These are phyloP conservation scores for Jaculus jaculus DNA, from an alignment of 2,113 vertebrate genomes.

Conservation along the genomic window DNA sequence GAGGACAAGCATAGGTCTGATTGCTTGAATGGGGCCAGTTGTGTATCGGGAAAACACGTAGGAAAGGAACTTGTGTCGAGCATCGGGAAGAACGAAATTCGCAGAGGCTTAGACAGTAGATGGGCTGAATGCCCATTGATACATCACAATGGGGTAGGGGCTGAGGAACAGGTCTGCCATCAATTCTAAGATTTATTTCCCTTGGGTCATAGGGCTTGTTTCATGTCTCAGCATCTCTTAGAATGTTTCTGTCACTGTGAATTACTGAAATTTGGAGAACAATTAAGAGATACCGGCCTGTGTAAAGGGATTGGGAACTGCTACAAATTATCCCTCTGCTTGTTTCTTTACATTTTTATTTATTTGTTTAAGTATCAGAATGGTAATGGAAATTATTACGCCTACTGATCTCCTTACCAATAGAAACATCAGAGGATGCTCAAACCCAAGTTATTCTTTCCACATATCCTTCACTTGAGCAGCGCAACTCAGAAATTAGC, in stretches of 20 bases:
- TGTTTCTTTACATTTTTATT: constrained; percentile 24
- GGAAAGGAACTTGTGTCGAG: background rate
- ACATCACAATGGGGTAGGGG: rapidly evolving
- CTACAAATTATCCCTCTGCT: background rate
- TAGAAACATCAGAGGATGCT: background rate
- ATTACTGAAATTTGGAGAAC: background rate
- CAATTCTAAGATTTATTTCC: background rate
- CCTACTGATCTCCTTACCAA: background rate
- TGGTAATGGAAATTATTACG: background rate
- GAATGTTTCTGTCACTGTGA: background rate
- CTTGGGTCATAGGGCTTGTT: background rate
- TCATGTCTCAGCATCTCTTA: background rate
- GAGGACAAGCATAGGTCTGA: background rate
- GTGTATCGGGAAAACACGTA: background rate
- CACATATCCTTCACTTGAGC: background rate
- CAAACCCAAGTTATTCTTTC: background rate
- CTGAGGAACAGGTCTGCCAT: rapidly evolving
- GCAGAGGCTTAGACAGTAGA: background rate
- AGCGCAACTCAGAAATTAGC: background rate
- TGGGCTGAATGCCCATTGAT: background rate
- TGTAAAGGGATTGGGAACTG: background rate
- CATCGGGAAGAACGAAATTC: background rate
- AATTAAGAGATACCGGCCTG: background rate
- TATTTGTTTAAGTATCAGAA: background rate
- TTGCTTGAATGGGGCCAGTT: background rate